Conservation (phyloP, 1,140 invertebrate genomes). For the Onthophagus taurus region DNA sequence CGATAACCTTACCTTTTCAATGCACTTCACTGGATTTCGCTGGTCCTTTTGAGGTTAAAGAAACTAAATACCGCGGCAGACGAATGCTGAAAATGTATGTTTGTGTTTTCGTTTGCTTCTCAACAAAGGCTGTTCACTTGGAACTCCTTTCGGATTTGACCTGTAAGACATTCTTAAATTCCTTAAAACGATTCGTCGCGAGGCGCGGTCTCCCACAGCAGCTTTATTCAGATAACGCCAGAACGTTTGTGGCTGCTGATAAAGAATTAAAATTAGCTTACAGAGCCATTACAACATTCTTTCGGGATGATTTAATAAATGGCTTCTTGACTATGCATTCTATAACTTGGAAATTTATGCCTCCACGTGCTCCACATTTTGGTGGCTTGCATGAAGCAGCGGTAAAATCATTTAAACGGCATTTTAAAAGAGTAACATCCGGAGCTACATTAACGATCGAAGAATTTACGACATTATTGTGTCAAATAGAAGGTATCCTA, state of each 20-base stretch:
- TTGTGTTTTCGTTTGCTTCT: not conserved
- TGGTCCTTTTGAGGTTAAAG: not conserved
- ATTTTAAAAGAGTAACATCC: no score
- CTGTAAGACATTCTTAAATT: not conserved
- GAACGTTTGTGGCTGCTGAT: not conserved
- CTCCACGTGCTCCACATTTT: constrained; percentile 1
- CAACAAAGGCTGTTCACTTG: not conserved
- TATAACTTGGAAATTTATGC: constrained; percentile 5
- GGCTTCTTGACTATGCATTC: not conserved
- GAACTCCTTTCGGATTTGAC: constrained; percentile 1
- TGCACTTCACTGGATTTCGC: not conserved
- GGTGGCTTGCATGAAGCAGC: no score
- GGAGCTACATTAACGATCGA: no score
- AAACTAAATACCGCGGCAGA: not conserved
- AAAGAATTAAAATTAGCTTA: constrained; percentile 6
- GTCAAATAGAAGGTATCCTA: no score
- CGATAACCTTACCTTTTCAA: not conserved
- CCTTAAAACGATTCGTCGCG: constrained; percentile 1
- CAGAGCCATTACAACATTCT: not conserved
- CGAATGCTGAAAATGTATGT: not conserved
- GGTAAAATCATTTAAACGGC: no score
- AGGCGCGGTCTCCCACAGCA: not conserved
- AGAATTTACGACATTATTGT: no score
- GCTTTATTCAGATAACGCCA: constrained; percentile 1
- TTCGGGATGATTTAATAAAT: not conserved